Percentiles rank a stretch among this genome's conserved stretches.
These are phyloP conservation scores for Sphinx pinastri DNA, from an alignment of 2,888 invertebrate species.

Conservation along the genomic window DNA sequence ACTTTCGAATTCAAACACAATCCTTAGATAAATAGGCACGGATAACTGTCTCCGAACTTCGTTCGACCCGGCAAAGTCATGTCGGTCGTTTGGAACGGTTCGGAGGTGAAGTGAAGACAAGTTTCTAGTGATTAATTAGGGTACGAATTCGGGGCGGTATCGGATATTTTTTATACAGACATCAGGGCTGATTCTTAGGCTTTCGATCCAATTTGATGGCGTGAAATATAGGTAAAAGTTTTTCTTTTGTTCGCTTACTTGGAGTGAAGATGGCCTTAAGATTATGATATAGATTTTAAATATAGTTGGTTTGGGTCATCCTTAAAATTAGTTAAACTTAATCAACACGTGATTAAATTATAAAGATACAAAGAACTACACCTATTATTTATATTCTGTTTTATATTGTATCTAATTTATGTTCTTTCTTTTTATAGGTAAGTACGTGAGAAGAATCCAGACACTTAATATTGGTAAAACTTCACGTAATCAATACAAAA, in stretches of 20 bases:
- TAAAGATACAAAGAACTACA: background rate
- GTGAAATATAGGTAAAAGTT: background rate
- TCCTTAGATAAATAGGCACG: slow-evolving; percentile 38
- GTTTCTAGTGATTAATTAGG: slow-evolving; percentile 8
- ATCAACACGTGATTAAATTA: background rate
- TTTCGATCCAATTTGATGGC: background rate
- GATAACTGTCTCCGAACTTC: slow-evolving; percentile 19
- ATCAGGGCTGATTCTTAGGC: background rate
- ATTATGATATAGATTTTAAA: too few relatives aligned
- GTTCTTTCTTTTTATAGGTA: slow-evolving; percentile 14
- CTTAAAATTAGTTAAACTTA: too few relatives aligned
- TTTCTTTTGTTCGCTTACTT: too few relatives aligned
- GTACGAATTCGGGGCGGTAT: background rate
- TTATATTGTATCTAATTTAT: background rate
- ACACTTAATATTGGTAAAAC: slow-evolving; percentile 4
- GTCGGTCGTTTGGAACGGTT: slow-evolving; percentile 4
- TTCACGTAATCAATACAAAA: background rate
- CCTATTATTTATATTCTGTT: background rate
- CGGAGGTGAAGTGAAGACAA: background rate
- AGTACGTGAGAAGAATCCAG: background rate
- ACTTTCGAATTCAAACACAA: slow-evolving; percentile 32
- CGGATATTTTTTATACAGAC: background rate
- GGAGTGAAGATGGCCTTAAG: too few relatives aligned
- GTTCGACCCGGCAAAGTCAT: slow-evolving; percentile 13
- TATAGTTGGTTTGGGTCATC: too few relatives aligned